Conservation (phyloP, 2,888 invertebrate species). For the Sphaerophoria rueppellii region DNA sequence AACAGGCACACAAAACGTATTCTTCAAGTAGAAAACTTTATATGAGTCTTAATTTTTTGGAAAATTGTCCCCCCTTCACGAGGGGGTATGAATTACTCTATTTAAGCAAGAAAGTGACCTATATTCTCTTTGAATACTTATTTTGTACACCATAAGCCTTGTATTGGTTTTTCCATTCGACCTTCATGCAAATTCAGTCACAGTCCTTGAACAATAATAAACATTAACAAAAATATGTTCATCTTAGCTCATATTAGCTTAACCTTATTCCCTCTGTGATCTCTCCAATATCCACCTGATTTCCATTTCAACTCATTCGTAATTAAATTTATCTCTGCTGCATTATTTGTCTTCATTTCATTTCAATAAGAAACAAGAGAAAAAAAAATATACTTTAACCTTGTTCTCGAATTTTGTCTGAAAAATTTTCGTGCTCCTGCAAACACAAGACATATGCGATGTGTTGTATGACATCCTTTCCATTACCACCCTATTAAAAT, state of each 20-base stretch:
- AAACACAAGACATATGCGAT: constrained; percentile 5
- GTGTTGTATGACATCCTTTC: background rate
- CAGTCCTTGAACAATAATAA: no score
- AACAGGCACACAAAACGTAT: no score
- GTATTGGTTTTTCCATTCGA: background rate
- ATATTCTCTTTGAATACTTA: no score
- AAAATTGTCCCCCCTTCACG: no score
- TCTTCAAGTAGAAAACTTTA: no score
- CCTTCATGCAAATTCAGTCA: background rate
- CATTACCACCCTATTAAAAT: constrained; percentile 7
- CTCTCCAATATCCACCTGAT: background rate
- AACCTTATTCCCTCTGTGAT: background rate
- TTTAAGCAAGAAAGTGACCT: no score
- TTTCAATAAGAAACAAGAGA: background rate
- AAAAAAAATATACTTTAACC: background rate
- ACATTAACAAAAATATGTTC: background rate
- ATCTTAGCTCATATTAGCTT: background rate
- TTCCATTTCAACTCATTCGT: background rate
- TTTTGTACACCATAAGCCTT: no score
- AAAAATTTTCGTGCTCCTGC: constrained; percentile 1
- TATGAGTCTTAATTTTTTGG: no score
- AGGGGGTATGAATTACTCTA: no score
- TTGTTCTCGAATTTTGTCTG: constrained; percentile 14
- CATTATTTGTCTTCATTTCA: background rate
- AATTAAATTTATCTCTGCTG: constrained; percentile 8